Conservation (phyloP, 2,888 invertebrate genomes). For the Bhutanitis thaidina region DNA sequence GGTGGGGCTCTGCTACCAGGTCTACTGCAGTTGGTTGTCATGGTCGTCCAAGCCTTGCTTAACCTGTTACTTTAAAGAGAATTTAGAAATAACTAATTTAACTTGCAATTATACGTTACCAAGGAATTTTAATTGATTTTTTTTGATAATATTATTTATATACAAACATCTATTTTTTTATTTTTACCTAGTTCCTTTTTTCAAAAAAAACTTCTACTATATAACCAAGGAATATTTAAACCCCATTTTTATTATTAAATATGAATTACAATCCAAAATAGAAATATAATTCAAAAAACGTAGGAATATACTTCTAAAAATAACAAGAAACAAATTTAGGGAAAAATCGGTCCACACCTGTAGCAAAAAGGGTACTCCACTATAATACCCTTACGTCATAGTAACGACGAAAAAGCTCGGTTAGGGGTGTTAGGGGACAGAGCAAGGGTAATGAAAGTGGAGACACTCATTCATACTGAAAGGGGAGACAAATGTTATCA, state of each 20-base stretch:
- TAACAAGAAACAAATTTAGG: not conserved
- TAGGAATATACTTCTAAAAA: not conserved
- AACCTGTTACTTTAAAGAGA: constrained; percentile 43
- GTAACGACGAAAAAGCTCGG: not conserved
- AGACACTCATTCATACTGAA: constrained; percentile 3
- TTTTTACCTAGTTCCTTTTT: no score
- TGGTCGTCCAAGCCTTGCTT: constrained; percentile 53
- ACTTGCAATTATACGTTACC: constrained; percentile 21
- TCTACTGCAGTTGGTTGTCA: constrained; percentile 55
- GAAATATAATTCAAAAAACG: no score
- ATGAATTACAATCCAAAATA: no score
- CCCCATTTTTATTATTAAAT: no score
- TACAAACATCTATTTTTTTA: no score
- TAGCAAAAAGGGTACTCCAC: constrained; percentile 2
- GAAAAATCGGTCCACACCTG: not conserved
- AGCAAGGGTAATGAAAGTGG: constrained; percentile 7
- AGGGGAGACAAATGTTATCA: not conserved
- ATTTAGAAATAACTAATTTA: constrained; percentile 22
- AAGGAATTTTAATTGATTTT: constrained; percentile 15
- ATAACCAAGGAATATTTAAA: no score
- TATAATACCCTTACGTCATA: constrained; percentile 1
- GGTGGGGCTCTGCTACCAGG: constrained; percentile 65
- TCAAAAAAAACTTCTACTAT: no score
- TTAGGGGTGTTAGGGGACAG: not conserved
- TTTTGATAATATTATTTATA: no score